A percentile compares a stretch with the other conserved stretches of the same genome.
Evolutionary conservation across 2,113 vertebrate species (phyloP).

Genomic region (Coracopsis vasa): DNA sequence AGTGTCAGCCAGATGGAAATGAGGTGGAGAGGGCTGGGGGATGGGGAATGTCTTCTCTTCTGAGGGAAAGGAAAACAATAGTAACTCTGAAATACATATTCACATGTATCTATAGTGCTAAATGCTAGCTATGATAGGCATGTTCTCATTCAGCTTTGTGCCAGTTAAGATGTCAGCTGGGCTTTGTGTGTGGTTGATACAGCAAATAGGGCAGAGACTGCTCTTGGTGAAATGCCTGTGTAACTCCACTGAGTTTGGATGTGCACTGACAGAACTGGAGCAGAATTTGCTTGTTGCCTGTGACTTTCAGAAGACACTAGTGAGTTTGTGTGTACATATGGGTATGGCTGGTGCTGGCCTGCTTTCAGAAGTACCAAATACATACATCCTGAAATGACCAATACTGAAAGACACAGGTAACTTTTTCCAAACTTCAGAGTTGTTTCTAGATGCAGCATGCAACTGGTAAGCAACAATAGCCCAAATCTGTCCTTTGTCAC

Average conservation of each 20-base stretch:
- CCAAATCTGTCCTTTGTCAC: neutral
- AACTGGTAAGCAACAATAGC: neutral
- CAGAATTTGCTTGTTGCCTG: neutral
- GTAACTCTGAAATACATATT: neutral
- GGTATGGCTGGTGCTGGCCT: neutral
- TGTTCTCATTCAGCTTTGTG: neutral
- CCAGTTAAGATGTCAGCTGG: slow-evolving; percentile 9
- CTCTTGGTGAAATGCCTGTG: neutral
- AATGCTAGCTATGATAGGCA: neutral
- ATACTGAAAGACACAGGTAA: neutral
- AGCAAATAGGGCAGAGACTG: neutral
- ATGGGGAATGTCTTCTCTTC: slow-evolving; percentile 16
- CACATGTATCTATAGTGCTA: neutral
- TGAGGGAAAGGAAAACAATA: neutral
- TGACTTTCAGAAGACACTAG: neutral
- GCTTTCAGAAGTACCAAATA: neutral
- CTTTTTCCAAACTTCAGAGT: neutral
- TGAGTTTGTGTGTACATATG: neutral
- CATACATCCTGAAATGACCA: neutral
- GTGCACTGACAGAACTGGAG: neutral
- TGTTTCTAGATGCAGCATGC: neutral
- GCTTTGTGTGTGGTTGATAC: neutral
- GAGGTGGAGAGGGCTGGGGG: slow-evolving; percentile 49
- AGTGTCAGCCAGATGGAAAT: slow-evolving; percentile 71
- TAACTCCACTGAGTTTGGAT: neutral